Evolutionary conservation across 2,113 vertebrate species (phyloP).

Genomic region (Saccopteryx leptura): DNA sequence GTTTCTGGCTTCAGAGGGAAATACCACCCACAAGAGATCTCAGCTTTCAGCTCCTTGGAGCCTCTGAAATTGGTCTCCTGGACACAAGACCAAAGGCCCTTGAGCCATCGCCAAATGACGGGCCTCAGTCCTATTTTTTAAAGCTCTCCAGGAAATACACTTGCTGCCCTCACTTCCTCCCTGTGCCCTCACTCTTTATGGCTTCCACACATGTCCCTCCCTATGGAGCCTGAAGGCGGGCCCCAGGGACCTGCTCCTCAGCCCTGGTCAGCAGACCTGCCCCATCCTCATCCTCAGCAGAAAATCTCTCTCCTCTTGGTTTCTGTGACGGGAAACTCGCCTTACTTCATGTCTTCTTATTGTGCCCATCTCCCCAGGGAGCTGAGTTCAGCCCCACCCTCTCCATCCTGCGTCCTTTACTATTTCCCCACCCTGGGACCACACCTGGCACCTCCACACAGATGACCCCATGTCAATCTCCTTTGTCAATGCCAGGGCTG

Average conservation of each 20-base stretch:
- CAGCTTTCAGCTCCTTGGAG: background rate
- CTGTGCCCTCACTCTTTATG: conserved; percentile 26
- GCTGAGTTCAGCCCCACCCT: too few species aligned
- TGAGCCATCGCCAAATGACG: background rate
- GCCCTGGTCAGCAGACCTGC: background rate
- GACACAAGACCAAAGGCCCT: background rate
- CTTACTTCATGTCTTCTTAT: background rate
- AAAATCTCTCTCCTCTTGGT: conserved; percentile 29
- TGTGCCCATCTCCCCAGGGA: background rate
- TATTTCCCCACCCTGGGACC: too few species aligned
- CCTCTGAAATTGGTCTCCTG: background rate
- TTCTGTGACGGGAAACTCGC: conserved; percentile 24
- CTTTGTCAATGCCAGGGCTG: background rate
- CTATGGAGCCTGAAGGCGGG: conserved; percentile 41
- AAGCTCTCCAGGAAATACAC: conserved; percentile 71
- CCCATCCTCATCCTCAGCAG: background rate
- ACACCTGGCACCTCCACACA: background rate
- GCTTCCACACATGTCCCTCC: conserved; percentile 5
- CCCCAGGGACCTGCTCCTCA: conserved; percentile 38
- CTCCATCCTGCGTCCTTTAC: background rate
- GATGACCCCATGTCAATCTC: background rate
- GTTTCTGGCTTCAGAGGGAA: background rate
- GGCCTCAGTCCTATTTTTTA: conserved; percentile 62
- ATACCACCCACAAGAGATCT: background rate
- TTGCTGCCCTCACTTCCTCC: conserved; percentile 61